A percentile compares a stretch with the other conserved stretches of the same genome.
Evolutionary conservation across 2,888 invertebrate species (phyloP).

Genomic region (Phengaris alcon): DNA sequence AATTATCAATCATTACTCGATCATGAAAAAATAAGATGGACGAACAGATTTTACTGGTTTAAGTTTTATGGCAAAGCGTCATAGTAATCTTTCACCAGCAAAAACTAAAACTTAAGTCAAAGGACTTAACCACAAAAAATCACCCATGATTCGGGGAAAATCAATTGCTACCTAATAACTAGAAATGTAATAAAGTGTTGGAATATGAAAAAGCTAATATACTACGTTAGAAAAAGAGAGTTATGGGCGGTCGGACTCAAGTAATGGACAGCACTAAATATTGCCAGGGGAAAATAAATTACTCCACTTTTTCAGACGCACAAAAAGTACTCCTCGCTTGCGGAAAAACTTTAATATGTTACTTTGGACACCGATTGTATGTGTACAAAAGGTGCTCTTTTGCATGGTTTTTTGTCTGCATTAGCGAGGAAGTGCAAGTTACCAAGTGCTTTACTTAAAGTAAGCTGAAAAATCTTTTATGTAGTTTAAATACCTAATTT

Average conservation of each 20-base stretch:
- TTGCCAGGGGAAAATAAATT: constrained; percentile 78
- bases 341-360: constrained; percentile 73
- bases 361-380: constrained; percentile 46
- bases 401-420: constrained; percentile 19
- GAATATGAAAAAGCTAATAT: constrained; percentile 65
- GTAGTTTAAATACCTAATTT: not conserved
- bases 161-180: constrained; percentile 8
- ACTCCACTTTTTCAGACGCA: constrained; percentile 72
- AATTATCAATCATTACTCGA: not conserved
- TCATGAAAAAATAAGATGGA: not conserved
- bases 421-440: not conserved
- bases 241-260: constrained; percentile 77
- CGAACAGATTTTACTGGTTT: not conserved
- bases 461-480: not conserved
- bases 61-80: not conserved
- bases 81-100: not conserved
- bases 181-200: constrained; percentile 21
- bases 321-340: constrained; percentile 73
- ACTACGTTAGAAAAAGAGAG: constrained; percentile 72
- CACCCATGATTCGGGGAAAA: not conserved
- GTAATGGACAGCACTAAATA: constrained; percentile 80
- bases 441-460: not conserved
- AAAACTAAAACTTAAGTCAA: constrained; percentile 10
- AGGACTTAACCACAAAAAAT: constrained; percentile 3
- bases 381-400: constrained; percentile 10